These are phyloP conservation scores for Clivina fossor DNA, from an alignment of 2,888 invertebrate species.

Conservation along the genomic window DNA sequence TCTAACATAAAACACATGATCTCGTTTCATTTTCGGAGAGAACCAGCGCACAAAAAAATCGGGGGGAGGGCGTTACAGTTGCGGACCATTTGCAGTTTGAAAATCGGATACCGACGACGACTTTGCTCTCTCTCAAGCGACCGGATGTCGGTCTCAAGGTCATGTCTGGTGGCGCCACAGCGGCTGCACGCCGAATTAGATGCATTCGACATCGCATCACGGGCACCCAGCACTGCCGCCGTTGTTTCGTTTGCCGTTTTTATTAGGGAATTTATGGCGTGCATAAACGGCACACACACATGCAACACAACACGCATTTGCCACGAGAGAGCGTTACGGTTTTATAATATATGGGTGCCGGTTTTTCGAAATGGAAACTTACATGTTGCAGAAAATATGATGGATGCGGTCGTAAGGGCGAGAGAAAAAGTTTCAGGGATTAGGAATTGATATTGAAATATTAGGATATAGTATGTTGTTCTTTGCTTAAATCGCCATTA, in stretches of 20 bases:
- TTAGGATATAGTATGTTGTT: too few species aligned
- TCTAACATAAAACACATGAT: neutral
- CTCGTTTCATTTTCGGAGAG: too few species aligned
- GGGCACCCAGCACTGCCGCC: too few species aligned
- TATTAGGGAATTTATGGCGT: conserved; percentile 35
- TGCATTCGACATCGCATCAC: conserved; percentile 47
- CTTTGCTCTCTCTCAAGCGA: conserved; percentile 25
- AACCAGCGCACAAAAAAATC: too few species aligned
- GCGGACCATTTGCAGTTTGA: conserved; percentile 32
- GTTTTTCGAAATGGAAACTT: too few species aligned
- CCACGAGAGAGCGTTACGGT: neutral
- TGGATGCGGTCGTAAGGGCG: neutral
- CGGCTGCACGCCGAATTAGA: conserved; percentile 51
- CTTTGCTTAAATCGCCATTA: too few species aligned
- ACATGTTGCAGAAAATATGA: too few species aligned
- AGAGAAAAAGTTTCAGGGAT: too few species aligned
- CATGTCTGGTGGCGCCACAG: conserved; percentile 46
- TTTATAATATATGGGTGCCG: neutral
- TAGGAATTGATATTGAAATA: too few species aligned
- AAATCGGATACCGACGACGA: neutral
- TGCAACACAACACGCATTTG: conserved; percentile 1
- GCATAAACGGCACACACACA: conserved; percentile 18
- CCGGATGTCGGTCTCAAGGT: conserved; percentile 48
- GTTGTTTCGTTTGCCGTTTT: too few species aligned
- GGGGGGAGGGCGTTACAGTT: conserved; percentile 21